Base-by-base conservation (phyloP, 2,888 invertebrate genomes). In the Tigriopus californicus region DNA sequence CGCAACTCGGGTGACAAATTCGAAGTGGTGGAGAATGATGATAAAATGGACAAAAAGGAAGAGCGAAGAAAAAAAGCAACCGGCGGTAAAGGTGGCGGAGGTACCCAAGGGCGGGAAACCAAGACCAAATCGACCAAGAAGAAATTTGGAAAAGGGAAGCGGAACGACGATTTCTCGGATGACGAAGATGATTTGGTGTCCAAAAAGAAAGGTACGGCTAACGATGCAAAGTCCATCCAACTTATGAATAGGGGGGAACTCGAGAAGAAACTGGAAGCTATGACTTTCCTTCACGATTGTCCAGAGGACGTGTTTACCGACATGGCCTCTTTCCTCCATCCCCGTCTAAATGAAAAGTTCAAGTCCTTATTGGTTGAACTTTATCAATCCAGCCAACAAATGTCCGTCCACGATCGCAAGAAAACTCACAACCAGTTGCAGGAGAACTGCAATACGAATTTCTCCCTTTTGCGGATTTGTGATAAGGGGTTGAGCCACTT, bases 111-210 rank as follows among this genome's bases (percentile, higher is more conserved):
- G 0, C 77, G 94, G 44, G 94, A 95, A 75, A 90, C 90, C 0
- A 94, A 91, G 75, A 92, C 89, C 0, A 92, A 89, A 69, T 84
- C 90, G 1, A 84, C 85, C 0, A 94, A 94, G 68, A 94, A 90
- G 73, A 75, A 75, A 63, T 65, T 68, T 62, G 59, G 80, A 81
- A 69, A 65, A 63, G 61, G 62, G 62, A 56, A 67, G 76, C 33
- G 33, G 8, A 33, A 33, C 33, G 76, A 66, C 72, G 79, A 78
- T 22, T 83, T 83, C 62, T 83, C 82, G 2, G 79, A 79, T 57
- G 82, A 81, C 64, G 83, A 83, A 25, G 73, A 72, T n/a, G 62
- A 54, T 41, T 52, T 60, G 25, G 54, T 54, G 51, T 13, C 11
- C 46, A 25, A 13, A 11, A 13, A 13, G 41, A 33, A 33, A 33